Evolutionary conservation across 2,888 invertebrate genomes (phyloP).

Genomic region (Gonocerus acuteangulatus): DNA sequence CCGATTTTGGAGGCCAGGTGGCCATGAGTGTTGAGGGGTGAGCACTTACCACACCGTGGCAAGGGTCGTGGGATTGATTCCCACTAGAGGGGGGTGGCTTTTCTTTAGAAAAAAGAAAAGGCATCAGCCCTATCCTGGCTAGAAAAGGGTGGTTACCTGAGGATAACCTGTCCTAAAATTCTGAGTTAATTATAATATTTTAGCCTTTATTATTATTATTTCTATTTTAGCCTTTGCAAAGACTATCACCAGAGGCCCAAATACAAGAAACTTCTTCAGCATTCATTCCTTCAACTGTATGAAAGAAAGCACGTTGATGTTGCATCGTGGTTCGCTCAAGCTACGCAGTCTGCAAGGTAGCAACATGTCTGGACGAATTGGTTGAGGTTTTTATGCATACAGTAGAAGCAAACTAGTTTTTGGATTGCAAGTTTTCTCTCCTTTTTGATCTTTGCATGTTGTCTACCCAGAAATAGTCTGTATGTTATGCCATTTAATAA

Average conservation of each 20-base stretch:
- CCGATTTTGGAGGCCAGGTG: no score
- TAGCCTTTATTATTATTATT: no score
- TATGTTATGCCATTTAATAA: slow-evolving; percentile 1
- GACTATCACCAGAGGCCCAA: slow-evolving; percentile 89
- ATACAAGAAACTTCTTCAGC: slow-evolving; percentile 81
- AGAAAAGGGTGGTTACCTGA: no score
- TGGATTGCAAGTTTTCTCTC: slow-evolving; percentile 3
- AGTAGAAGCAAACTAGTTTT: slow-evolving; percentile 7
- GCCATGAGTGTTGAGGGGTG: no score
- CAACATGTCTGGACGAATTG: slow-evolving; percentile 11
- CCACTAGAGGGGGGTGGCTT: no score
- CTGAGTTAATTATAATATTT: no score
- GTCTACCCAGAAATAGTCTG: not conserved
- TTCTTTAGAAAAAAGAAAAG: no score
- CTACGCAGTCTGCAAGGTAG: slow-evolving; percentile 32
- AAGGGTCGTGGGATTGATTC: no score
- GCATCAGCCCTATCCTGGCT: no score
- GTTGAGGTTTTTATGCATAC: slow-evolving; percentile 24
- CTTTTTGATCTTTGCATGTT: slow-evolving; percentile 5
- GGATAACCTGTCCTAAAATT: no score
- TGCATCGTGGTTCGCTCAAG: slow-evolving; percentile 69
- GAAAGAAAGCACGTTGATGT: slow-evolving; percentile 63
- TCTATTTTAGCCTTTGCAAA: slow-evolving; percentile 71
- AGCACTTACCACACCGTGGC: no score
- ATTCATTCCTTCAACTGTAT: slow-evolving; percentile 77